phyloP scores from a whole-genome alignment of 2,797 vertebrate species.

The Karalla daura region DNA sequence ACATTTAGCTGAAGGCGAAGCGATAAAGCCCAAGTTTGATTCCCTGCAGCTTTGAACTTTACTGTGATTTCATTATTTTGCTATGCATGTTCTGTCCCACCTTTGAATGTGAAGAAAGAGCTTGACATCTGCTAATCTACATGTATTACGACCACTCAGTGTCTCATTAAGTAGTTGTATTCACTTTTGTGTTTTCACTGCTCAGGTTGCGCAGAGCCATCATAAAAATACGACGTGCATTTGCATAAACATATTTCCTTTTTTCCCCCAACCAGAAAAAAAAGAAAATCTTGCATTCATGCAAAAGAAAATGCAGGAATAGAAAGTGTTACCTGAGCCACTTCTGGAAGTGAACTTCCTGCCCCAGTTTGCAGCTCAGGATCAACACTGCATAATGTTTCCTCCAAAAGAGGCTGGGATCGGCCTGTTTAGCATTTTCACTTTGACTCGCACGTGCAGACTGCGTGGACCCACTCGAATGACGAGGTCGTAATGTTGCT shows the following conservation, averaged over 20 bases:
- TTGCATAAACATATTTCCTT: conserved; percentile 55
- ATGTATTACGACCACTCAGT: background rate
- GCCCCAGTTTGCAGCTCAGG: conserved; percentile 52
- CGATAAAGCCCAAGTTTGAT: conserved; percentile 14
- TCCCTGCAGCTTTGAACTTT: conserved; percentile 7
- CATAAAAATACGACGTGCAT: conserved; percentile 51
- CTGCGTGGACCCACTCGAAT: conserved; percentile 1
- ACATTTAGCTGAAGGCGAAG: background rate
- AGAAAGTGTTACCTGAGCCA: conserved; percentile 23
- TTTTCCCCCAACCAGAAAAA: conserved; percentile 10
- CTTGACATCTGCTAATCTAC: background rate
- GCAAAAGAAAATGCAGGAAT: conserved; percentile 31
- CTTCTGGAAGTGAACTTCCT: conserved; percentile 32
- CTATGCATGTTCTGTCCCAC: background rate
- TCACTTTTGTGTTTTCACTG: conserved; percentile 24
- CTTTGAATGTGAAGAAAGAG: background rate
- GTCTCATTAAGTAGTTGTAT: conserved; percentile 18
- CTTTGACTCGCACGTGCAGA: background rate
- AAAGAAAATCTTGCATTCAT: conserved; percentile 15
- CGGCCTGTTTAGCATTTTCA: background rate
- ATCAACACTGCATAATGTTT: conserved; percentile 17
- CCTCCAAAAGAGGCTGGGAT: conserved; percentile 3
- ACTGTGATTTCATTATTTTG: background rate
- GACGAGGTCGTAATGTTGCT: conserved; percentile 19
- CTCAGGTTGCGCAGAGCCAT: conserved; percentile 23